phyloP scores from a whole-genome alignment of 1,140 invertebrate genomes.

The Papilio polyxenes region DNA sequence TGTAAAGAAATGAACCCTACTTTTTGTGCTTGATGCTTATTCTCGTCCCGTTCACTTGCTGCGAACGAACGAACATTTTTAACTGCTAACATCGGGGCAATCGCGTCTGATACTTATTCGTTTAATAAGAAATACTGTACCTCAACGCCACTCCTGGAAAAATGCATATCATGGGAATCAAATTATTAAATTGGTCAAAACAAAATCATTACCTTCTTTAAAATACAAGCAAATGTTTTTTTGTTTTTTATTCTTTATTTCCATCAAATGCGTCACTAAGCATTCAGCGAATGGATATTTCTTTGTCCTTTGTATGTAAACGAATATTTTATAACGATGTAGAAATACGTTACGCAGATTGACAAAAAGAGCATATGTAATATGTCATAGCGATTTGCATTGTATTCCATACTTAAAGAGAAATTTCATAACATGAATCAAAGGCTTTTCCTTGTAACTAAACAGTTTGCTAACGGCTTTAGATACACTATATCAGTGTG shows the following conservation, averaged over 20 bases:
- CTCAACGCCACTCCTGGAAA: too few relatives aligned
- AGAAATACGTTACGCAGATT: not conserved
- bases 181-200: too few relatives aligned
- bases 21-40: not conserved
- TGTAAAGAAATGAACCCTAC: not conserved
- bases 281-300: too few relatives aligned
- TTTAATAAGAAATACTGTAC: too few relatives aligned
- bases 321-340: not conserved
- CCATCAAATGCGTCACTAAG: too few relatives aligned
- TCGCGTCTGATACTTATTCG: too few relatives aligned
- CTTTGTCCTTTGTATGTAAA: not conserved
- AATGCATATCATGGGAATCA: too few relatives aligned
- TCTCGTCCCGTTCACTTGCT: not conserved
- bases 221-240: too few relatives aligned
- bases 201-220: too few relatives aligned
- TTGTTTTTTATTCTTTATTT: too few relatives aligned
- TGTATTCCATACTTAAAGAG: not conserved
- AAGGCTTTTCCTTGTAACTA: not conserved
- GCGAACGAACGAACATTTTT: not conserved
- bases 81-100: not conserved
- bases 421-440: not conserved
- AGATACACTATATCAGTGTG: not conserved
- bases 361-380: not conserved
- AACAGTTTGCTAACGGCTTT: not conserved
- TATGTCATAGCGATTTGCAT: conserved; percentile 12